A percentile compares a stretch with the other conserved stretches of the same genome.
Conservation (phyloP, 92 coral and sea anemone species). For the Palythoa grandiflora region DNA sequence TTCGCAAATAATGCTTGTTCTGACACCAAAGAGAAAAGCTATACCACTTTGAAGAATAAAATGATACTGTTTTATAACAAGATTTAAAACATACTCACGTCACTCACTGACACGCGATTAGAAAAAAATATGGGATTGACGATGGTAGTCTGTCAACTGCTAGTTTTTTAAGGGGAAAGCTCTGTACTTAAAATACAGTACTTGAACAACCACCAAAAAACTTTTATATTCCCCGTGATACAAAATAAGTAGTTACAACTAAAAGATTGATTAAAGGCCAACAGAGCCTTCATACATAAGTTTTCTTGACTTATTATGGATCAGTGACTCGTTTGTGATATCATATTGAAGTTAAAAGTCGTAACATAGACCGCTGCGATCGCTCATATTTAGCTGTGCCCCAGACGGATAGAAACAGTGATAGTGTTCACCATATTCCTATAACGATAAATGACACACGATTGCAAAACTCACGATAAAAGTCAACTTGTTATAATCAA, state of each 20-base stretch:
- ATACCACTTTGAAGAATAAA: neutral
- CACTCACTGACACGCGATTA: slow-evolving; percentile 13
- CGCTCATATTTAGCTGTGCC: neutral
- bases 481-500: neutral
- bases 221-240: neutral
- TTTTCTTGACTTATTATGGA: neutral
- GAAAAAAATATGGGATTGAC: neutral
- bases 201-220: neutral
- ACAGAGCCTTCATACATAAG: neutral
- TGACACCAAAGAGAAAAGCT: neutral
- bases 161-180: neutral
- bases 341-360: neutral
- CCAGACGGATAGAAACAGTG: neutral
- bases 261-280: neutral
- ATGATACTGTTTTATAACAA: neutral
- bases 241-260: neutral
- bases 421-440: neutral
- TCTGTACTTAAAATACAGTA: neutral
- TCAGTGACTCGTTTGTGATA: neutral
- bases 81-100: neutral
- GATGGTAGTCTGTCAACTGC: neutral
- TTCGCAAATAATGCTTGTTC: neutral
- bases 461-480: neutral
- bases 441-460: neutral
- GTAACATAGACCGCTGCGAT: neutral